phyloP scores from a whole-genome alignment of 2,888 invertebrate species.

The Lithophane socia region DNA sequence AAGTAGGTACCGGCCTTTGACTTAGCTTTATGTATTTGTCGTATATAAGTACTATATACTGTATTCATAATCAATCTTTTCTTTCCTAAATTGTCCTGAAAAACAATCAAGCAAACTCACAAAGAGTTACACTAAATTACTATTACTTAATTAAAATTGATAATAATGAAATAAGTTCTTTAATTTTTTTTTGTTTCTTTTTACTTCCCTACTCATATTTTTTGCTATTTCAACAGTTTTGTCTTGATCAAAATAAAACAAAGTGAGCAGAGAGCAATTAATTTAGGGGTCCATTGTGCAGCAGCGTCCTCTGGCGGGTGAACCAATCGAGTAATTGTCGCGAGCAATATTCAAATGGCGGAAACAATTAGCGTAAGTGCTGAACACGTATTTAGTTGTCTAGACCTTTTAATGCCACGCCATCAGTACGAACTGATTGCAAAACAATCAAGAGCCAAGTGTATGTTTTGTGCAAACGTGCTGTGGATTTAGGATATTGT shows the following conservation, averaged over 20 bases:
- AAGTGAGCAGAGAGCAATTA: conserved; percentile 86
- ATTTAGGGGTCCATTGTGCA: conserved; percentile 83
- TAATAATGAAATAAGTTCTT: conserved; percentile 1
- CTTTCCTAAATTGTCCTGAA: neutral
- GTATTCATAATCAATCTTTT: neutral
- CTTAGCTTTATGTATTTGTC: neutral
- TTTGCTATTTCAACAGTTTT: conserved; percentile 70
- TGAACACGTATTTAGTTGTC: conserved; percentile 76
- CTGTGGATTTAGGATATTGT: neutral
- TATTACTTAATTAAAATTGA: conserved; percentile 1
- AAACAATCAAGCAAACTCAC: neutral
- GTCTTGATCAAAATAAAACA: conserved; percentile 82
- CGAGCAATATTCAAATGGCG: conserved; percentile 90
- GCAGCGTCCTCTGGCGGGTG: conserved; percentile 77
- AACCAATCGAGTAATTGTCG: conserved; percentile 90
- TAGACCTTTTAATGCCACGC: conserved; percentile 63
- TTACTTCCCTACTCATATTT: conserved; percentile 7
- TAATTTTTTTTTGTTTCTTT: neutral
- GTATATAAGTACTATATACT: neutral
- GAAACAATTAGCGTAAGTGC: conserved; percentile 90
- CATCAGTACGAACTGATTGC: conserved; percentile 46
- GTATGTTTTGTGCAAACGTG: neutral
- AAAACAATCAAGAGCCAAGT: conserved; percentile 42
- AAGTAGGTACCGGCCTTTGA: neutral
- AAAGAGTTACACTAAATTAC: neutral